Evolutionary conservation across 2,797 vertebrate genomes (phyloP).

Genomic region (Apogon talboti): DNA sequence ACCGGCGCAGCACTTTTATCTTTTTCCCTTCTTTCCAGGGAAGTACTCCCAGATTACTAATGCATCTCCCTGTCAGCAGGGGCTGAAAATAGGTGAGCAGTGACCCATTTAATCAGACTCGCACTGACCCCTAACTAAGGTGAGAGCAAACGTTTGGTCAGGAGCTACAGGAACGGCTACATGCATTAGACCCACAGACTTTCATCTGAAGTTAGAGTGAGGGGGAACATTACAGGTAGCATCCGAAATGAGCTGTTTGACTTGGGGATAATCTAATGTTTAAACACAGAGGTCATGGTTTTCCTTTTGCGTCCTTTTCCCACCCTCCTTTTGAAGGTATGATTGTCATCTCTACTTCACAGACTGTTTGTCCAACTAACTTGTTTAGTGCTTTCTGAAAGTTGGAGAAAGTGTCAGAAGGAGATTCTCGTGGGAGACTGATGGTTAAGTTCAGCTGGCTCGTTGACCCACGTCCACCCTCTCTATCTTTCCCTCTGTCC

Average conservation of each 20-base stretch:
- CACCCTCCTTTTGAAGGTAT: conserved; percentile 58
- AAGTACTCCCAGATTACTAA: conserved; percentile 76
- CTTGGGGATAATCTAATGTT: conserved; percentile 61
- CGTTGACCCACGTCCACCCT: conserved; percentile 78
- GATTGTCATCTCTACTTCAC: conserved; percentile 7
- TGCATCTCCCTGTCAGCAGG: conserved; percentile 80
- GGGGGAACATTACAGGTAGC: conserved; percentile 34
- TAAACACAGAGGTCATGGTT: conserved; percentile 55
- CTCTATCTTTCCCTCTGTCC: conserved; percentile 65
- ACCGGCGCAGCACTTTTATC: conserved; percentile 76
- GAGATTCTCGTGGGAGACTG: conserved; percentile 76
- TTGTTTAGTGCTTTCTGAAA: conserved; percentile 63
- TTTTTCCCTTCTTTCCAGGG: conserved; percentile 66
- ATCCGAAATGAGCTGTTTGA: conserved; percentile 34
- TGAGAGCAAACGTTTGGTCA: conserved; percentile 75
- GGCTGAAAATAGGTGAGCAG: conserved; percentile 80
- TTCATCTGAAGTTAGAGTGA: conserved; percentile 50
- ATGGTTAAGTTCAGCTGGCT: conserved; percentile 82
- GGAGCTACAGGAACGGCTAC: conserved; percentile 53
- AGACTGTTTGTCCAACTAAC: conserved; percentile 68
- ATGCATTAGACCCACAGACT: conserved; percentile 13
- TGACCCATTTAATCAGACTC: conserved; percentile 82
- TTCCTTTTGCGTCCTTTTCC: conserved; percentile 54
- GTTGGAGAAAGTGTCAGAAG: conserved; percentile 57
- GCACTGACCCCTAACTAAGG: conserved; percentile 77